These are phyloP conservation scores for Mus pahari DNA, from an alignment of 2,113 vertebrate species.

Conservation along the genomic window DNA sequence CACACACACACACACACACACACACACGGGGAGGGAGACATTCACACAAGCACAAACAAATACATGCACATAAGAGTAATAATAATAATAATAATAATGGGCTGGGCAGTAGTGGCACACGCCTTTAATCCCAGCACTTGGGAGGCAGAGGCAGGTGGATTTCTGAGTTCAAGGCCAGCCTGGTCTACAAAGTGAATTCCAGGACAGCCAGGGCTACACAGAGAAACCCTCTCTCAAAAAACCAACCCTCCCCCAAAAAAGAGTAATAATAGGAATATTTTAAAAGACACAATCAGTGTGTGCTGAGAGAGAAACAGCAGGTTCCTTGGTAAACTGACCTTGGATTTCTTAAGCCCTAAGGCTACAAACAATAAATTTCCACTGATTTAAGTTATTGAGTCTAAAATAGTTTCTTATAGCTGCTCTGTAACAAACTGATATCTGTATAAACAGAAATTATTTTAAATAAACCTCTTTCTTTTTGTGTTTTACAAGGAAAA, in stretches of 20 bases:
- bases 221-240: no score
- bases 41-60: no score
- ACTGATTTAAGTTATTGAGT: background rate
- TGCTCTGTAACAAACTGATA: background rate
- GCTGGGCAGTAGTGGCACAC: no score
- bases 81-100: no score
- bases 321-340: background rate
- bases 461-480: conserved; percentile 28
- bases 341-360: background rate
- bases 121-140: no score
- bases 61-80: background rate
- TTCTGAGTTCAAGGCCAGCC: no score
- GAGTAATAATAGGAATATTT: background rate
- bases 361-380: background rate
- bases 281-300: background rate
- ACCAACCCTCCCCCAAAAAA: no score
- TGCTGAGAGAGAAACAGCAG: background rate
- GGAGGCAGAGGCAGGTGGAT: no score
- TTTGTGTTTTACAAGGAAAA: conserved; percentile 30
- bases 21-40: background rate
- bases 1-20: background rate
- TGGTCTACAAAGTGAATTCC: no score
- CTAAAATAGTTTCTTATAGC: background rate
- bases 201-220: no score
- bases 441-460: conserved; percentile 22